Base-by-base conservation (phyloP, 2,888 invertebrate species). In the Ormia ochracea region DNA sequence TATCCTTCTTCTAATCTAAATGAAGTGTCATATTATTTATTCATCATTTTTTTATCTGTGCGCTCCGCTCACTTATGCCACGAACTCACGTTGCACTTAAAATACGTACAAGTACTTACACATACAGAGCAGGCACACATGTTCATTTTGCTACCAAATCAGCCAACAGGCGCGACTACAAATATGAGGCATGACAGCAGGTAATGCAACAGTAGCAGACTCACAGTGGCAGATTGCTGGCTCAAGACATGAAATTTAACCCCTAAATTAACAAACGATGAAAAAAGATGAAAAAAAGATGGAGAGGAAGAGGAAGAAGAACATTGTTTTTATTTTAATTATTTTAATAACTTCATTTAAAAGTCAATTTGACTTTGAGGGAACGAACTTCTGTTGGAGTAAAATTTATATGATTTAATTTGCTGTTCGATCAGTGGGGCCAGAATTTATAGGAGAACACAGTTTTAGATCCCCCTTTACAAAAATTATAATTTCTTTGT, bases 211-310 rank as follows among this genome's bases (percentile, higher is more conserved):
- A 72, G 80, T 72, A 76, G 80, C 80, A 52, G 56, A 9, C 61
- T 23, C 14, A 76, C 80, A 68, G 75, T 76, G 75, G 72, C 72
- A 76, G 75, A 80, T 75, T 80, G 75, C 68, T 80, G 61, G 72
- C 75, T 75, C 56, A 56, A 75, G 80, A 76, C 80, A 72, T 76
- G 80, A 80, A 80, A 80, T 80, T 76, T 75, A 72, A 80, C 66
- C 80, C 75, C 45, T 38, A 38, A 74, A 65, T 56, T 58, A 65
- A 58, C 28, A 28, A 63, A 70, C 45, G 36, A 14, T 52, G 59
- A 52, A 28, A 28, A 52, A 10, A 17, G 26, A 54, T 66, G 10
- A 45, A 33, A 23, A 36, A 17, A 3, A 21, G 19, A 52, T 45
- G 23, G 4, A 14, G 21, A 12, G 12, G 36, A 28, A 59, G 56